Evolutionary conservation across 92 coral and sea anemone species (phyloP), one percentile per base, ranked within the genome.

Genomic region (Micromussa lordhowensis): DNA sequence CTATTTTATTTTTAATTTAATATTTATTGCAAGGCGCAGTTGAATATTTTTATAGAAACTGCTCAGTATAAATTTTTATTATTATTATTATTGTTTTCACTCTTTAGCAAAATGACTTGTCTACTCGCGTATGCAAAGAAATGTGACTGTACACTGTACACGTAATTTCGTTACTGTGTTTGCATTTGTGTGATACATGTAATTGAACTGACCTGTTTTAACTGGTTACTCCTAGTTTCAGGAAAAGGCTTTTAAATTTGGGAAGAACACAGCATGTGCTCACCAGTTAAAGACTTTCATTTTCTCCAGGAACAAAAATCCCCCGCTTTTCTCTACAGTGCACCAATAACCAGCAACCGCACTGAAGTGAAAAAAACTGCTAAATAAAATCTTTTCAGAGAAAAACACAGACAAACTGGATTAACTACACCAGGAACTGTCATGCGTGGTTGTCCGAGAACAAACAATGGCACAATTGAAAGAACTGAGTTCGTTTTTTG

Each of bases 261-360:
- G 99, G n/a, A 90, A 88, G 83, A 94, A 96, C 88, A 89, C 96
- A 59, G 97, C 96, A 1, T 93, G 66, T 74, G 98, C 98, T 28
- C 99, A 96, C 76, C 98, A 98, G 66, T 86, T 98, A 15, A 96
- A 58, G 99, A 98, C 73, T 82, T 91, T 19, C 94, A 94, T 68
- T 88, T 82, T 38, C 87, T 96, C 29, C 85, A 75, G 53, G 93
- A 92, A 82, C 86, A 57, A 16, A 92, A 93, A 57, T 30, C 88
- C 0, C 77, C 90, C 57, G 3, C 85, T 19, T 90, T 72, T 68
- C 71, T 91, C 19, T 82, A 82, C 58, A 96, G 94, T 80, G 91
- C 91, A 5, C 90, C 98, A 21, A 91, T 94, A 24, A 91, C 96
- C 17, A 34, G 92, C 81, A 76, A 74, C 51, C 76, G 80, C 29